Evolutionary conservation across 1,140 invertebrate genomes (phyloP).

Genomic region (Eriosoma lanigerum): DNA sequence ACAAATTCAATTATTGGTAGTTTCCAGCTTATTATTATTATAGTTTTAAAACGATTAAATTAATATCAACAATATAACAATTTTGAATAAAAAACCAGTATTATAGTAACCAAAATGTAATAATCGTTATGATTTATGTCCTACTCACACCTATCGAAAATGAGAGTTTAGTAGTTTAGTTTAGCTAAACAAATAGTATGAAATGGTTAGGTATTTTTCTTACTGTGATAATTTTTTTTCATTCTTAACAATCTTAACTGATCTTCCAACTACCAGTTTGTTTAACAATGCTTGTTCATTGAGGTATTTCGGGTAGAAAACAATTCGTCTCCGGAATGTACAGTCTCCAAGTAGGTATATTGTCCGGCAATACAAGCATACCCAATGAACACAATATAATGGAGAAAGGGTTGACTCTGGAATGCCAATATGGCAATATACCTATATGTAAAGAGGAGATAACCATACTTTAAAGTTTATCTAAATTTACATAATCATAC

Average conservation of each 20-base stretch:
- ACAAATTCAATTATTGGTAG: too few relatives aligned
- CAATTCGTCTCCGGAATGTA: conserved; percentile 29
- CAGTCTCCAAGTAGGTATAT: conserved; percentile 10
- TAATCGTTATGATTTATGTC: too few relatives aligned
- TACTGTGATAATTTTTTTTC: too few relatives aligned
- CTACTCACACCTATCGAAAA: too few relatives aligned
- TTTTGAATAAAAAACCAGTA: too few relatives aligned
- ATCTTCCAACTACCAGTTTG: not conserved
- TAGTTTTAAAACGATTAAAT: too few relatives aligned
- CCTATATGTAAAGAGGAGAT: not conserved
- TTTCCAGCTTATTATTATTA: too few relatives aligned
- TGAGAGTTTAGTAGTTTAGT: too few relatives aligned
- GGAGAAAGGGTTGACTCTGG: conserved; percentile 7
- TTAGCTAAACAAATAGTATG: too few relatives aligned
- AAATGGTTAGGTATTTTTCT: too few relatives aligned
- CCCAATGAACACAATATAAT: not conserved
- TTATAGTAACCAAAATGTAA: too few relatives aligned
- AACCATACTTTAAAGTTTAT: not conserved
- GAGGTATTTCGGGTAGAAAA: conserved; percentile 34
- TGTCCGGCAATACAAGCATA: not conserved
- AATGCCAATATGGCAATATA: conserved; percentile 21
- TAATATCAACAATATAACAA: too few relatives aligned
- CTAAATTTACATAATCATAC: not conserved
- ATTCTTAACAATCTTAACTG: not conserved
- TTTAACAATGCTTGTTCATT: conserved; percentile 31